Conservation (phyloP, 2,113 vertebrate genomes). For the Ellobius talpinus region DNA sequence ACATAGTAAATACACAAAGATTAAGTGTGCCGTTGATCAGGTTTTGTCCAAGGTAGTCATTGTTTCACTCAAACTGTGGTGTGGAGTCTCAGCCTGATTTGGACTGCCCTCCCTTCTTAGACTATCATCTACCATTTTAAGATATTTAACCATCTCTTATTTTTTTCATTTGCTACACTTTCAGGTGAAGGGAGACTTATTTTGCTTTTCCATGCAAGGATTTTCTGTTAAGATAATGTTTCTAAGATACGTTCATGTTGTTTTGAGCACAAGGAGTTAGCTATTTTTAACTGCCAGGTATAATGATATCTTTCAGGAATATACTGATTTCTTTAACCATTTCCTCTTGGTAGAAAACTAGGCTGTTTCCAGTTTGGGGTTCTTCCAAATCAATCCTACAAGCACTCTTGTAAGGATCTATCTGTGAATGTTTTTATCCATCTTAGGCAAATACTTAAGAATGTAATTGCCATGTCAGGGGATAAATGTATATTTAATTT, state of each 20-base stretch:
- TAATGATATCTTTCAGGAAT: conserved; percentile 13
- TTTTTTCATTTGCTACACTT: not conserved
- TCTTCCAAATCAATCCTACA: conserved; percentile 43
- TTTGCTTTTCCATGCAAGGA: not conserved
- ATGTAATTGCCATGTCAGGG: not conserved
- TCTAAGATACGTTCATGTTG: not conserved
- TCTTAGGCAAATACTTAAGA: not conserved
- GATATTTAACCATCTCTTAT: not conserved
- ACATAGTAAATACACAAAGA: not conserved
- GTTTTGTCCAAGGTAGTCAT: conserved; percentile 1
- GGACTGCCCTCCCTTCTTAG: not conserved
- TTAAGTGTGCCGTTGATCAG: not conserved
- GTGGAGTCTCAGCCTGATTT: not conserved
- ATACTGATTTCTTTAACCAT: conserved; percentile 16
- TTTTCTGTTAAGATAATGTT: not conserved
- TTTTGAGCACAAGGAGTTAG: conserved; percentile 7
- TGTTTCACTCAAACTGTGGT: not conserved
- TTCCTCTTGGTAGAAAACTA: conserved; percentile 25
- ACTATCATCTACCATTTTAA: not conserved
- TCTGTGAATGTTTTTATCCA: conserved; percentile 23
- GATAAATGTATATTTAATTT: not conserved
- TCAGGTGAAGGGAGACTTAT: not conserved
- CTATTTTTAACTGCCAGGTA: not conserved
- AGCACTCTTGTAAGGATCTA: not conserved
- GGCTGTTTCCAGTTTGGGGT: not conserved